Evolutionary conservation across 2,113 vertebrate species (phyloP).

Genomic region (Phoenicopterus ruber): DNA sequence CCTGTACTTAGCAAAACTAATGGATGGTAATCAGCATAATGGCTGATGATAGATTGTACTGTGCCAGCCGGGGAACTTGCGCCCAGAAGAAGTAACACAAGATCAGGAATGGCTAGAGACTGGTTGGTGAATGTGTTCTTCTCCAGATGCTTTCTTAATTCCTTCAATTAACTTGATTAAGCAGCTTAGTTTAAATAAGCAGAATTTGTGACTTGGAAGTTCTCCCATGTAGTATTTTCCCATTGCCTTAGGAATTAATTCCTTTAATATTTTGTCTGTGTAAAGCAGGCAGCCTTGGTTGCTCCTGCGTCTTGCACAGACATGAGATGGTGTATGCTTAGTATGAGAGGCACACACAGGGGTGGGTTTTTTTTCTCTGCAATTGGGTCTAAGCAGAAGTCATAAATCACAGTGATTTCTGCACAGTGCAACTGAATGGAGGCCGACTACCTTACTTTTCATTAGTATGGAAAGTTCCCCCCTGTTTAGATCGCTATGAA

Average conservation of each 20-base stretch:
- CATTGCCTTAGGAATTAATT: constrained; percentile 8
- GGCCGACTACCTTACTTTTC: neutral
- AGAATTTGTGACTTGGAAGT: constrained; percentile 31
- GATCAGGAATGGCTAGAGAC: neutral
- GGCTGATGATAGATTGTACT: neutral
- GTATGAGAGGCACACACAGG: neutral
- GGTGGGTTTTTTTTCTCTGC: neutral
- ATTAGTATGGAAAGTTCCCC: neutral
- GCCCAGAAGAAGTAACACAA: neutral
- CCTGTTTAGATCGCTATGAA: neutral
- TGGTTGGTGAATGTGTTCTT: neutral
- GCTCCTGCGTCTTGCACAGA: neutral
- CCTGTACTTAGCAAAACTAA: neutral
- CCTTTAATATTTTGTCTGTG: neutral
- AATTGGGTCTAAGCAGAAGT: neutral
- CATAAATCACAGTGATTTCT: constrained; percentile 21
- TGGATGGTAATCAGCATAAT: neutral
- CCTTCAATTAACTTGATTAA: constrained; percentile 59
- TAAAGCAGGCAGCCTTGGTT: neutral
- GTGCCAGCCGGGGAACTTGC: neutral
- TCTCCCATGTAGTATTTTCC: constrained; percentile 12
- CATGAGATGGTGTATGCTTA: neutral
- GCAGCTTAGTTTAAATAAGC: constrained; percentile 36
- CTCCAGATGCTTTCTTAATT: constrained; percentile 42
- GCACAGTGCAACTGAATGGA: neutral